phyloP scores from a whole-genome alignment of 1,140 invertebrate genomes.

The Pygmarrhopalites habei region DNA sequence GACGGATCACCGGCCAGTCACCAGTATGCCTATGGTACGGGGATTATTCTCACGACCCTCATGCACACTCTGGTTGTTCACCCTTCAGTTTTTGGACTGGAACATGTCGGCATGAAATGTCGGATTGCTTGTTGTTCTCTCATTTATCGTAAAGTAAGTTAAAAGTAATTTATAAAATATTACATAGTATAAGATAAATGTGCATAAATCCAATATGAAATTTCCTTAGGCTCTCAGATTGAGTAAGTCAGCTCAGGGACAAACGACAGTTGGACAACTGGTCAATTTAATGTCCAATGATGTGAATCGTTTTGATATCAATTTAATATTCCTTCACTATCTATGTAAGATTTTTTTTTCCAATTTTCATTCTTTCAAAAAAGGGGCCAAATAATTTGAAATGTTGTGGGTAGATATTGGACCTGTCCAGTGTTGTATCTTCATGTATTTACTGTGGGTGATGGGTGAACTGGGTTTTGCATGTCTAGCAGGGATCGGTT shows the following conservation, averaged over 20 bases:
- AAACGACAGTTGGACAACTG: conserved; percentile 52
- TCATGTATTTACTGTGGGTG: conserved; percentile 46
- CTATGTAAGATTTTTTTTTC: too few species aligned
- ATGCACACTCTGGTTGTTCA: conserved; percentile 26
- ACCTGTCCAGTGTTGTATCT: conserved; percentile 46
- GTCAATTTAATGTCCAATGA: conserved; percentile 52
- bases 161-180: not conserved
- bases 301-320: conserved; percentile 49
- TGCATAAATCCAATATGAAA: not conserved
- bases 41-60: conserved; percentile 26
- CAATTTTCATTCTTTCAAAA: too few species aligned
- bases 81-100: conserved; percentile 27
- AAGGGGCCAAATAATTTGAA: too few species aligned
- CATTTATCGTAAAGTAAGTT: conserved; percentile 68
- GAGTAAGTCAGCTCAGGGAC: conserved; percentile 43
- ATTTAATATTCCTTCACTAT: conserved; percentile 46
- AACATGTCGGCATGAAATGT: conserved; percentile 68
- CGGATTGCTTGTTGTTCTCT: conserved; percentile 67
- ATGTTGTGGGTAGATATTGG: conserved; percentile 48
- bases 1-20: not conserved
- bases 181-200: too few species aligned
- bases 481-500: conserved; percentile 45
- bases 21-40: conserved; percentile 28
- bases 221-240: conserved; percentile 42
- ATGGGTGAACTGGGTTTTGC: conserved; percentile 43